These are phyloP conservation scores for Thalassaphorura encarpata DNA, from an alignment of 1,140 invertebrate genomes.

Conservation along the genomic window DNA sequence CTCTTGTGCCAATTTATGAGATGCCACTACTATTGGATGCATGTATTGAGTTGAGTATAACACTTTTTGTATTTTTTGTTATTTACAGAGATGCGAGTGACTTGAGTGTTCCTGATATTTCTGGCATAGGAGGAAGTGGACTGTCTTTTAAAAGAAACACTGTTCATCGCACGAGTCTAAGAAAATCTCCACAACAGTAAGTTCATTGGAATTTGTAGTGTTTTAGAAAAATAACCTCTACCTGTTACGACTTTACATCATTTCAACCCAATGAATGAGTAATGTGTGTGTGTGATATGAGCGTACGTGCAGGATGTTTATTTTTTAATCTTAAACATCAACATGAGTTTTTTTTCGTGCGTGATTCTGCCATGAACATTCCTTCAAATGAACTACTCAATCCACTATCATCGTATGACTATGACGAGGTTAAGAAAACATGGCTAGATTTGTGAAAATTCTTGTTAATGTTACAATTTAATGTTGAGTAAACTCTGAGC, in stretches of 20 bases:
- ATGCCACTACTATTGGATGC: no score
- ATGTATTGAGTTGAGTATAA: not conserved
- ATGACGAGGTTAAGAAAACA: no score
- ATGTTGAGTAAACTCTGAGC: no score
- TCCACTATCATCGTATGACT: no score
- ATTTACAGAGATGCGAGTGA: slow-evolving; percentile 33
- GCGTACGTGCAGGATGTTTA: not conserved
- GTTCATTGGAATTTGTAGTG: not conserved
- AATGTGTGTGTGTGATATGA: not conserved
- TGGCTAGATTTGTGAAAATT: no score
- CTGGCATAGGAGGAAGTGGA: slow-evolving; percentile 20
- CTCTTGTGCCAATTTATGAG: no score
- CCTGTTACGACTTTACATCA: not conserved
- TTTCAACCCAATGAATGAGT: not conserved
- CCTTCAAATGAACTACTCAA: no score
- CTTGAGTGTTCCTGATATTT: slow-evolving; percentile 17
- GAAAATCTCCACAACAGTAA: slow-evolving; percentile 30
- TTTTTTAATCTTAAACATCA: no score
- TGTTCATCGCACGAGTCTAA: slow-evolving; percentile 32
- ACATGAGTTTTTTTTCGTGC: no score
- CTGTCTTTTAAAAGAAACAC: slow-evolving; percentile 30
- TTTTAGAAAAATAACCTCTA: not conserved
- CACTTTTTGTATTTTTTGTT: not conserved
- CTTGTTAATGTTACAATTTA: no score
- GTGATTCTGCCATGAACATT: no score